Evolutionary conservation across 2,888 invertebrate species (phyloP).

Genomic region (Drosophila pseudotalamancana): DNA sequence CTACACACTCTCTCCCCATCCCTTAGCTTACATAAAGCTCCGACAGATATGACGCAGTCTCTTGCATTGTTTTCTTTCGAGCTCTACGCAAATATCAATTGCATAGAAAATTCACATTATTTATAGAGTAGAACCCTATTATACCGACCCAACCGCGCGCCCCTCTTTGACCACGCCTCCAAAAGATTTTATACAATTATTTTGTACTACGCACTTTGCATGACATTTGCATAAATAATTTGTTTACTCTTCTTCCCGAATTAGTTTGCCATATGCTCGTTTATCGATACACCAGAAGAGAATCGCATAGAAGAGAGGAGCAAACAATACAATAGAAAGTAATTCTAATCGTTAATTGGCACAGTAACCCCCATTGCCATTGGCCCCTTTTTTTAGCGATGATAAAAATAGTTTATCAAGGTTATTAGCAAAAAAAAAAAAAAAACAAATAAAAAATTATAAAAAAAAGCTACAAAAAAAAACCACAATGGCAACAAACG

Average conservation of each 20-base stretch:
- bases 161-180: not conserved
- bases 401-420: slow-evolving; percentile 80
- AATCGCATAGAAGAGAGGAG: not conserved
- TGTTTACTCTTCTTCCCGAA: slow-evolving; percentile 50
- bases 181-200: slow-evolving; percentile 3
- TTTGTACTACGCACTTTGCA: slow-evolving; percentile 31
- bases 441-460: slow-evolving; percentile 2
- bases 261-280: not conserved
- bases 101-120: slow-evolving; percentile 31
- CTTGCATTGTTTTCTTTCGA: slow-evolving; percentile 19
- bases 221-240: slow-evolving; percentile 64
- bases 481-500: slow-evolving; percentile 25
- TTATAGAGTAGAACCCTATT: slow-evolving; percentile 25
- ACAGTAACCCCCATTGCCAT: slow-evolving; percentile 79
- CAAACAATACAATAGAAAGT: not conserved
- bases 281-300: too few relatives aligned
- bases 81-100: slow-evolving; percentile 36
- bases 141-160: too few relatives aligned
- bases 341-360: slow-evolving; percentile 75
- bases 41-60: slow-evolving; percentile 46
- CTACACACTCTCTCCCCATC: not conserved
- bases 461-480: slow-evolving; percentile 5
- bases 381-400: slow-evolving; percentile 72
- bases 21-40: slow-evolving; percentile 4
- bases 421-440: slow-evolving; percentile 63